phyloP scores from a whole-genome alignment of 2,797 vertebrate species.

The Cyprinella venusta region DNA sequence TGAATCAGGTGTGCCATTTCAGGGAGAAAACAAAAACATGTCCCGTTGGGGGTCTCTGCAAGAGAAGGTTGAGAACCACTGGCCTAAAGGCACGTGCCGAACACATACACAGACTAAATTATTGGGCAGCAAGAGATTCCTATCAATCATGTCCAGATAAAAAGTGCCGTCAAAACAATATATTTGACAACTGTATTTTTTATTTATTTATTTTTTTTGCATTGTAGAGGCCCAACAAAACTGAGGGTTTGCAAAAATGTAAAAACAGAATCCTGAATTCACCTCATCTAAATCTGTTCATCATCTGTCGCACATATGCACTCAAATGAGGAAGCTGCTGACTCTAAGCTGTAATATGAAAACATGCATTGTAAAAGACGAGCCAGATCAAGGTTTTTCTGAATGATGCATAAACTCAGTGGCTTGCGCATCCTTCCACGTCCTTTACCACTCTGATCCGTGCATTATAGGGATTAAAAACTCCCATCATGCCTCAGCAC shows the following conservation, averaged over 20 bases:
- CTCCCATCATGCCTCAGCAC: constrained; percentile 42
- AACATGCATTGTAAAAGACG: constrained; percentile 21
- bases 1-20: too few relatives aligned
- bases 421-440: background rate
- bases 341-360: constrained; percentile 28
- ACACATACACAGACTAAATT: too few relatives aligned
- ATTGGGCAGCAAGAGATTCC: too few relatives aligned
- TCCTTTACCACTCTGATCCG: constrained; percentile 46
- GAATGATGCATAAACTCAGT: constrained; percentile 41
- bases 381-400: constrained; percentile 29
- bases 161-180: background rate
- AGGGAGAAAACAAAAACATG: too few relatives aligned
- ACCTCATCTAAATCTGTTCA: constrained; percentile 20
- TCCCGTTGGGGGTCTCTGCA: too few relatives aligned
- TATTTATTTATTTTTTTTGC: background rate
- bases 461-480: constrained; percentile 52
- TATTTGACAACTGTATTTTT: background rate
- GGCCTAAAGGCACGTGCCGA: too few relatives aligned
- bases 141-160: background rate
- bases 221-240: background rate
- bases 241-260: background rate
- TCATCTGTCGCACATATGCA: constrained; percentile 20
- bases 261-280: background rate
- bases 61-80: too few relatives aligned
- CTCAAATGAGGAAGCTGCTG: constrained; percentile 7